A percentile compares a stretch with the other conserved stretches of the same genome.
These are phyloP conservation scores for Octopus sinensis DNA, from an alignment of 1,140 invertebrate genomes.

Conservation along the genomic window DNA sequence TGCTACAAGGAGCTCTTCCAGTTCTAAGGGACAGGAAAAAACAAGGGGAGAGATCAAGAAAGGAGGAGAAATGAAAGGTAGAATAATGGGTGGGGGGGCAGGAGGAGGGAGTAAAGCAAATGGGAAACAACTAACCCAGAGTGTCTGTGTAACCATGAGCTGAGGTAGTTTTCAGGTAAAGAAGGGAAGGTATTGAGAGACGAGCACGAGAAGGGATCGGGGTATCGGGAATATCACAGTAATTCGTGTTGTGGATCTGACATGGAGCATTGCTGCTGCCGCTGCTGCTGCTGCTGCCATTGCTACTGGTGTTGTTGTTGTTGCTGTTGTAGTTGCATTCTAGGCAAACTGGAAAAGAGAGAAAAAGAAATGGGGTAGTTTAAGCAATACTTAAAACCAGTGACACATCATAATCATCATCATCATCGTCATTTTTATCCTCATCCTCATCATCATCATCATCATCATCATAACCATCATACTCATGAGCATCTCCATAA, in stretches of 20 bases:
- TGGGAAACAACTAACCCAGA: background rate
- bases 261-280: background rate
- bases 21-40: too few species aligned
- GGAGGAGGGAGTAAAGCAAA: background rate
- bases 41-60: background rate
- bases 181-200: background rate
- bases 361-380: too few species aligned
- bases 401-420: too few species aligned
- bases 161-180: background rate
- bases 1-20: too few species aligned
- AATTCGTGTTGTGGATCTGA: background rate
- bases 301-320: background rate
- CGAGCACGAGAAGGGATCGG: background rate
- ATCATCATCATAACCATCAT: too few species aligned
- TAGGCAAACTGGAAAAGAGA: slow-evolving; percentile 6
- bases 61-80: background rate
- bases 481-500: too few species aligned
- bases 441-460: too few species aligned
- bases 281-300: background rate
- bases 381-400: too few species aligned
- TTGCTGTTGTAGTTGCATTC: slow-evolving; percentile 3
- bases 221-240: background rate
- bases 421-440: too few species aligned
- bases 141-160: background rate
- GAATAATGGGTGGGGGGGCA: background rate